Percentiles rank a stretch among this genome's conserved stretches.
Conservation (phyloP, 2,888 invertebrate genomes). For the Lottia scabra region DNA sequence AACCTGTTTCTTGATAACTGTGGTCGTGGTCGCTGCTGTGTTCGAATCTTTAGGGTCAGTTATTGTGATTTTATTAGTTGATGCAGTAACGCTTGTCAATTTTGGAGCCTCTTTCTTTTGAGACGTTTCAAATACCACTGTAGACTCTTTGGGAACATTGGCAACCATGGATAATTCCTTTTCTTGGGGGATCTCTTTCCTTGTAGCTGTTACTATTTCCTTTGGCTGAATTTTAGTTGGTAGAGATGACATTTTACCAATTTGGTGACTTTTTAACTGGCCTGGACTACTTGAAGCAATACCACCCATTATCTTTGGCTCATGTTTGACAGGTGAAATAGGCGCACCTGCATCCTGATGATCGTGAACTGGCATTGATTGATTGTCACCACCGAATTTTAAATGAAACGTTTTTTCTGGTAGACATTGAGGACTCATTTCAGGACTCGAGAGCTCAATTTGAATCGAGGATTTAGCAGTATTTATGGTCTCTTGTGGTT, state of each 20-base stretch:
- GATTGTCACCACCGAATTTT: neutral
- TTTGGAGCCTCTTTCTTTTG: no score
- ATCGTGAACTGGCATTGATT: no score
- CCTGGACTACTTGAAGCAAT: neutral
- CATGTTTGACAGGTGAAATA: neutral
- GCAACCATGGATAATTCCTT: neutral
- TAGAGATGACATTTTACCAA: neutral
- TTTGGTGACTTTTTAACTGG: neutral
- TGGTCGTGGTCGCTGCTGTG: no score
- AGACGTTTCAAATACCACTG: no score
- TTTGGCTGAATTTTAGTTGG: neutral
- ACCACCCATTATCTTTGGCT: neutral
- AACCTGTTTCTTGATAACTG: no score
- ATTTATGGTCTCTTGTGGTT: neutral
- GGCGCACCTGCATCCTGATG: neutral
- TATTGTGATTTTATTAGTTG: no score
- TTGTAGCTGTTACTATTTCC: neutral
- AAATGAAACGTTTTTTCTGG: neutral
- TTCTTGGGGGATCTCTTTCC: neutral
- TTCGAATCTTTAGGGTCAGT: no score
- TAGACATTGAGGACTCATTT: neutral
- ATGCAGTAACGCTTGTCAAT: no score
- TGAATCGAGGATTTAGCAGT: constrained; percentile 5
- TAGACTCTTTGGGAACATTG: neutral
- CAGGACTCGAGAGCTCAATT: constrained; percentile 4